Evolutionary conservation across 1,140 invertebrate genomes (phyloP).

Genomic region (Hestina assimilis): DNA sequence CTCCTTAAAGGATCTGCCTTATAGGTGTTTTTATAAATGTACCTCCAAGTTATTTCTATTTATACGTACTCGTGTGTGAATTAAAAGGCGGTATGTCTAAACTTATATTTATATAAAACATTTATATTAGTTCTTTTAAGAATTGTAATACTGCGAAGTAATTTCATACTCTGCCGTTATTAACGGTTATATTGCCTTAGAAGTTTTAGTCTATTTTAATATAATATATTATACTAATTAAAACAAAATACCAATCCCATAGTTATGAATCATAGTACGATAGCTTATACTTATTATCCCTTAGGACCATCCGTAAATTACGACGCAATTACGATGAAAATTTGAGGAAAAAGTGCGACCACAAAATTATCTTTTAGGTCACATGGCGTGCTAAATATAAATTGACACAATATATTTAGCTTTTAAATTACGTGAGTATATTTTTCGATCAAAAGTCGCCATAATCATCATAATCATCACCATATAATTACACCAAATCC

Average conservation of each 20-base stretch:
- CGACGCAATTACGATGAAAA: too few relatives aligned
- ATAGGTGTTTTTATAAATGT: slow-evolving; percentile 74
- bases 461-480: too few relatives aligned
- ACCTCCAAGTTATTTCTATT: slow-evolving; percentile 58
- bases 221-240: slow-evolving; percentile 17
- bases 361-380: too few relatives aligned
- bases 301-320: too few relatives aligned
- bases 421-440: too few relatives aligned
- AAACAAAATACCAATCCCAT: slow-evolving; percentile 5
- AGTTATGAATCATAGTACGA: too few relatives aligned
- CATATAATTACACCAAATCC: too few relatives aligned
- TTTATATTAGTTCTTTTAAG: slow-evolving; percentile 30
- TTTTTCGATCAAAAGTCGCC: too few relatives aligned
- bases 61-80: slow-evolving; percentile 38
- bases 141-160: slow-evolving; percentile 18
- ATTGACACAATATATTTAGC: too few relatives aligned
- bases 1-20: slow-evolving; percentile 72
- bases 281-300: too few relatives aligned
- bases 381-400: too few relatives aligned
- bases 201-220: slow-evolving; percentile 39
- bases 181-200: slow-evolving; percentile 58
- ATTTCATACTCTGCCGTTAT: slow-evolving; percentile 36
- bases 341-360: too few relatives aligned
- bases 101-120: slow-evolving; percentile 51
- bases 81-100: slow-evolving; percentile 43